phyloP scores from a whole-genome alignment of 2,797 vertebrate genomes.

The Thaleichthys pacificus region DNA sequence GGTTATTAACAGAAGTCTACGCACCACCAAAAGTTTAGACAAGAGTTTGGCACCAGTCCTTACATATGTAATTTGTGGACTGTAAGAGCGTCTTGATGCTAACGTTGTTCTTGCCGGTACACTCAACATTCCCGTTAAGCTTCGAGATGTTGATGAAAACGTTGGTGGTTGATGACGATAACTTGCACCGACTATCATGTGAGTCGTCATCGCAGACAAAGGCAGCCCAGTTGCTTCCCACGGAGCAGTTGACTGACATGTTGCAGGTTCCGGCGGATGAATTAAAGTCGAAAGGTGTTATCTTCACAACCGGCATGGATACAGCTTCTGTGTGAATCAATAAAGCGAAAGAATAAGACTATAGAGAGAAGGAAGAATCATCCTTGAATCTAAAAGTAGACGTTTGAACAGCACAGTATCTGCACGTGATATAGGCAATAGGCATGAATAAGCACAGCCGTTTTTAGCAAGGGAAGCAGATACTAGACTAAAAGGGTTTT shows the following conservation, averaged over 20 bases:
- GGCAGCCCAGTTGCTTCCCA: constrained; percentile 16
- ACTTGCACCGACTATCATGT: background rate
- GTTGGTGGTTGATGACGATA: rapidly evolving
- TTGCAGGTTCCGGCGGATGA: constrained; percentile 27
- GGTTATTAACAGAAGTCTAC: background rate
- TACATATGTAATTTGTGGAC: constrained; percentile 16
- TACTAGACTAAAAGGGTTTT: too few species aligned
- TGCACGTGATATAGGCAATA: too few species aligned
- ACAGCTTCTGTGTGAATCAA: constrained; percentile 28
- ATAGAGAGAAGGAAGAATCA: background rate
- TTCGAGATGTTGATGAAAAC: constrained; percentile 37
- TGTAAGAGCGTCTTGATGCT: constrained; percentile 28
- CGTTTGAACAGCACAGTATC: too few species aligned
- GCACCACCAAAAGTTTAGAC: background rate
- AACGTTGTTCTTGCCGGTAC: constrained; percentile 47
- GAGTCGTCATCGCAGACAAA: background rate
- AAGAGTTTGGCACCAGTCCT: constrained; percentile 12
- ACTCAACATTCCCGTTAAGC: constrained; percentile 21
- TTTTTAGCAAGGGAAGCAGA: too few species aligned
- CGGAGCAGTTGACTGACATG: constrained; percentile 59
- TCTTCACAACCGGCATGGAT: constrained; percentile 29
- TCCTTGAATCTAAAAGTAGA: background rate
- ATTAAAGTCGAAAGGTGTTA: constrained; percentile 16
- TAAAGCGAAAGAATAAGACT: background rate
- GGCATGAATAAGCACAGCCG: too few species aligned